These are phyloP conservation scores for Noctua janthe DNA, from an alignment of 2,888 invertebrate species.

Conservation along the genomic window DNA sequence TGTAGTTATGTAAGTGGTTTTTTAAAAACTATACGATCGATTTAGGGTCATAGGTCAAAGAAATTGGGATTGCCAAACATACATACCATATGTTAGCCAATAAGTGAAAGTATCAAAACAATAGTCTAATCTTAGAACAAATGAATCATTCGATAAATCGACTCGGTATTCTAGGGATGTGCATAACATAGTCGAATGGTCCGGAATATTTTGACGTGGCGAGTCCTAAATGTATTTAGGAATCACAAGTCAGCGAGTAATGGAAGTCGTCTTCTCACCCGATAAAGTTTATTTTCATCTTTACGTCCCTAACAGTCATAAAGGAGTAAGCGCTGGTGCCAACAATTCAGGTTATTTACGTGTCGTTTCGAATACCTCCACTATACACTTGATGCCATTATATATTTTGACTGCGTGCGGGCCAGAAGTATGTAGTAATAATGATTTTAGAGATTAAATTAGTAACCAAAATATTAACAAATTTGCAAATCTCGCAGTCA, in stretches of 20 bases:
- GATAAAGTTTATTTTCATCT: constrained; percentile 77
- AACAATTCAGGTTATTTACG: constrained; percentile 72
- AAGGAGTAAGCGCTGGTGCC: constrained; percentile 72
- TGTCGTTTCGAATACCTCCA: constrained; percentile 60
- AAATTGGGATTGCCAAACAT: not conserved
- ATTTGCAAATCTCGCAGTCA: too few species aligned
- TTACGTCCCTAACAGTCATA: constrained; percentile 74
- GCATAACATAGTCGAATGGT: constrained; percentile 54
- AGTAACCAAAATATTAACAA: not conserved
- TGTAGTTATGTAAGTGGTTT: not conserved
- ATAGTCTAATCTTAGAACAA: constrained; percentile 45
- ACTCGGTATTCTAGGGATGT: constrained; percentile 43
- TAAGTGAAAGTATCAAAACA: constrained; percentile 62
- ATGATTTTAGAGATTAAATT: not conserved
- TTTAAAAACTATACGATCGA: not conserved
- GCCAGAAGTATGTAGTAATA: not conserved
- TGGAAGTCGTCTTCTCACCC: constrained; percentile 61
- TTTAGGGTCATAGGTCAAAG: constrained; percentile 10
- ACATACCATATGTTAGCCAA: constrained; percentile 25
- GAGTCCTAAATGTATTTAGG: constrained; percentile 48
- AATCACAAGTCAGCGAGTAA: constrained; percentile 39
- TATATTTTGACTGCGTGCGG: constrained; percentile 34
- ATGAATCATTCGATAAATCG: constrained; percentile 58
- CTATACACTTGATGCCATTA: constrained; percentile 37
- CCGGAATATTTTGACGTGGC: constrained; percentile 53